A percentile compares a stretch with the other conserved stretches of the same genome.
phyloP scores from a whole-genome alignment of 2,797 vertebrate genomes.

The Peromyscus nudipes region DNA sequence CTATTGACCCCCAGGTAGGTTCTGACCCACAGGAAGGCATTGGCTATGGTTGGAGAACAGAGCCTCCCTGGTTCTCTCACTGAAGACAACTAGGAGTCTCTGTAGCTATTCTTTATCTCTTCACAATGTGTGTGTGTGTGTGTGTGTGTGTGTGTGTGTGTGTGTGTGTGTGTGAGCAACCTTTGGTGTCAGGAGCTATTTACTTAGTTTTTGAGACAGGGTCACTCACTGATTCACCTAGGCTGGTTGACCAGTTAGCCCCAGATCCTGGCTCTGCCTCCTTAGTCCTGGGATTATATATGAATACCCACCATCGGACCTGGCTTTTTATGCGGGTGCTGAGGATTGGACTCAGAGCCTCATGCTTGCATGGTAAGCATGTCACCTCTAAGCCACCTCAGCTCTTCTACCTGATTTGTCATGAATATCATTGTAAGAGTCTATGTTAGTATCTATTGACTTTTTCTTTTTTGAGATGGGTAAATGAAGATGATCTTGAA shows the following conservation, averaged over 20 bases:
- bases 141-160: background rate
- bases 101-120: background rate
- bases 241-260: background rate
- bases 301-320: too few species aligned
- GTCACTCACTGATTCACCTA: background rate
- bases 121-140: background rate
- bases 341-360: background rate
- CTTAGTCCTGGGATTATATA: background rate
- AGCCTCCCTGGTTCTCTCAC: background rate
- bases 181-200: background rate
- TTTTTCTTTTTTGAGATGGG: too few species aligned
- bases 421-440: background rate
- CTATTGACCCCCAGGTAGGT: background rate
- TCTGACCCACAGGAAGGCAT: background rate
- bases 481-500: background rate
- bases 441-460: background rate
- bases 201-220: background rate
- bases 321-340: background rate
- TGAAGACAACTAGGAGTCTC: background rate
- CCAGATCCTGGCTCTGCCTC: background rate
- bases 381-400: background rate
- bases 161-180: background rate
- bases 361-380: background rate
- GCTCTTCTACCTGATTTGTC: background rate
- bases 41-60: background rate